Conservation (phyloP, 2,888 invertebrate genomes). For the Cerastis leucographa region DNA sequence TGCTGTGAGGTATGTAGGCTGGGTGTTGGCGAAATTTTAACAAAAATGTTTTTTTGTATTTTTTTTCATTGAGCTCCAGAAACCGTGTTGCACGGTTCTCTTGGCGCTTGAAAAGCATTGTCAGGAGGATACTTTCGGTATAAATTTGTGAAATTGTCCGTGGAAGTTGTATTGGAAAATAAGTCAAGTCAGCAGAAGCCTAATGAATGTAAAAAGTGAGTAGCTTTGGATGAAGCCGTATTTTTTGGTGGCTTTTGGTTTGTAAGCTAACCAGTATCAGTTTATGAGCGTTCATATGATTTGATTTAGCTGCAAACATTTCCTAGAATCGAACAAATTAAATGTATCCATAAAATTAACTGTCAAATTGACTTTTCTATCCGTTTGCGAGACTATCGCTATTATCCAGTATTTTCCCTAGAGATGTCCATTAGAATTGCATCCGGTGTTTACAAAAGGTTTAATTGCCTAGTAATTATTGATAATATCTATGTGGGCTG, state of each 20-base stretch:
- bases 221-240: too few relatives aligned
- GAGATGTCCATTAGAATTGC: conserved; percentile 33
- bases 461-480: conserved; percentile 41
- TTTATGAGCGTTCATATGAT: too few relatives aligned
- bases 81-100: background rate
- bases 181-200: too few relatives aligned
- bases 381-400: background rate
- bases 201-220: too few relatives aligned
- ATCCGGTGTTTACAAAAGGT: conserved; percentile 17
- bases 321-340: background rate
- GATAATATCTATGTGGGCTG: conserved; percentile 11
- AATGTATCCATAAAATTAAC: background rate
- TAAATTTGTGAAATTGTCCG: background rate
- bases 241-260: too few relatives aligned
- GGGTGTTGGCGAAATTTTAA: conserved; percentile 7
- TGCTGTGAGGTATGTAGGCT: conserved; percentile 48
- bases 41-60: background rate
- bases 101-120: background rate
- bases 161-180: background rate
- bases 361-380: background rate
- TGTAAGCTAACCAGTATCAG: too few relatives aligned
- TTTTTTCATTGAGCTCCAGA: too few relatives aligned
- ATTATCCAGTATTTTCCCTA: conserved; percentile 13
- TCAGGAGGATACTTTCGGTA: too few relatives aligned
- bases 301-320: background rate